Percentiles rank a stretch among this genome's conserved stretches.
Evolutionary conservation across 2,797 vertebrate genomes (phyloP).

Genomic region (Galago senegalensis): DNA sequence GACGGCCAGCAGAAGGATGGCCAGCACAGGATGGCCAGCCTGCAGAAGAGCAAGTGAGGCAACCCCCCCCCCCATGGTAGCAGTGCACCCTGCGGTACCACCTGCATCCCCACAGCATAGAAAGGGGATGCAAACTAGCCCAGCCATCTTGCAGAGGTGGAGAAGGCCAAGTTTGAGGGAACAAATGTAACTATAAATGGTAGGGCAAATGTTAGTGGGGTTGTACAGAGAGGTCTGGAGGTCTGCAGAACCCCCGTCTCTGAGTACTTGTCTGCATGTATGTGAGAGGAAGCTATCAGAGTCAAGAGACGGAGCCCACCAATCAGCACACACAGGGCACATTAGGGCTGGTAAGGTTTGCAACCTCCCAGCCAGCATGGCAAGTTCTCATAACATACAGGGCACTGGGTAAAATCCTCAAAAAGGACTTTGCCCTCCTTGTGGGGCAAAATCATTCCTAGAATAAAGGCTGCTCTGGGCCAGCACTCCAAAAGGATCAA

Average conservation of each 20-base stretch:
- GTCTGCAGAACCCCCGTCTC: not conserved
- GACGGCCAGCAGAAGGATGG: fast-evolving
- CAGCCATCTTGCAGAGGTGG: not conserved
- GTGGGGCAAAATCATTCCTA: not conserved
- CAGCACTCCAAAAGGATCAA: constrained; percentile 21
- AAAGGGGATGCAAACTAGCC: not conserved
- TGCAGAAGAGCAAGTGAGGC: not conserved
- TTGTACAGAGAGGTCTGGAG: not conserved
- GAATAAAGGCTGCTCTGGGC: not conserved
- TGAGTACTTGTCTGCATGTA: not conserved
- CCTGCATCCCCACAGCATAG: not conserved
- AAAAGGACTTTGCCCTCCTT: not conserved
- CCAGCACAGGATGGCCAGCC: not conserved
- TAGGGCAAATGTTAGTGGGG: not conserved
- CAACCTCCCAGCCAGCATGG: not conserved
- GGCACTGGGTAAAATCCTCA: not conserved
- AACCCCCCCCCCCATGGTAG: not conserved
- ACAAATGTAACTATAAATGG: not conserved
- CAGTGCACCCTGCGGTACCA: not conserved
- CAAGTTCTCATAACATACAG: not conserved
- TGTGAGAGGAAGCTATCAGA: not conserved
- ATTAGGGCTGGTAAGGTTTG: not conserved
- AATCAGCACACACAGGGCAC: not conserved
- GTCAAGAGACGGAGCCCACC: not conserved
- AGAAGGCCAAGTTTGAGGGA: constrained; percentile 24